Evolutionary conservation across 2,888 invertebrate genomes (phyloP).

Genomic region (Lampropteryx suffumata): DNA sequence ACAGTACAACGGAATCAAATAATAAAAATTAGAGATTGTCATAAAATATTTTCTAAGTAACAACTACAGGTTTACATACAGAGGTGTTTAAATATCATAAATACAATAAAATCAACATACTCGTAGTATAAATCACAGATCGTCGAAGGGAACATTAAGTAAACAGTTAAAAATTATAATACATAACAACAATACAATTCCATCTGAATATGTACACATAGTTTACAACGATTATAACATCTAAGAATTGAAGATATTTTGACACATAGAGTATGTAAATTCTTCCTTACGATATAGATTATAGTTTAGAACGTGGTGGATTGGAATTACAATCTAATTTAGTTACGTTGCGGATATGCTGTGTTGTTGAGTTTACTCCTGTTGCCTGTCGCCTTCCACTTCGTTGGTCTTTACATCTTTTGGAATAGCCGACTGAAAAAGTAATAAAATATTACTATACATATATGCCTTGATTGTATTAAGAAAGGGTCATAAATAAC

Average conservation of each 20-base stretch:
- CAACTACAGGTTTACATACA: constrained; percentile 22
- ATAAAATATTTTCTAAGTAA: constrained; percentile 56
- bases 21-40: constrained; percentile 48
- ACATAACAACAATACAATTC: constrained; percentile 50
- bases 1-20: constrained; percentile 34
- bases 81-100: constrained; percentile 38
- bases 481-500: background rate
- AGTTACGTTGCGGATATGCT: constrained; percentile 46
- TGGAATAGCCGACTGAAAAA: constrained; percentile 68
- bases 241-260: constrained; percentile 62
- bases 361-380: constrained; percentile 53
- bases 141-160: constrained; percentile 24
- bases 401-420: constrained; percentile 74
- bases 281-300: constrained; percentile 46
- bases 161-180: constrained; percentile 28
- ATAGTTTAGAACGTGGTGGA: constrained; percentile 49
- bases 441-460: constrained; percentile 19
- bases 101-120: constrained; percentile 26
- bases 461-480: background rate
- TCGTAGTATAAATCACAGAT: constrained; percentile 40
- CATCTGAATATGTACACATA: constrained; percentile 74
- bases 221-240: constrained; percentile 67
- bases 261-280: constrained; percentile 41
- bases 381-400: constrained; percentile 73
- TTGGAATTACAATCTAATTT: constrained; percentile 55